A percentile compares a stretch with the other conserved stretches of the same genome.
Conservation (phyloP, 2,113 vertebrate genomes). For the Ramphastos sulfuratus region DNA sequence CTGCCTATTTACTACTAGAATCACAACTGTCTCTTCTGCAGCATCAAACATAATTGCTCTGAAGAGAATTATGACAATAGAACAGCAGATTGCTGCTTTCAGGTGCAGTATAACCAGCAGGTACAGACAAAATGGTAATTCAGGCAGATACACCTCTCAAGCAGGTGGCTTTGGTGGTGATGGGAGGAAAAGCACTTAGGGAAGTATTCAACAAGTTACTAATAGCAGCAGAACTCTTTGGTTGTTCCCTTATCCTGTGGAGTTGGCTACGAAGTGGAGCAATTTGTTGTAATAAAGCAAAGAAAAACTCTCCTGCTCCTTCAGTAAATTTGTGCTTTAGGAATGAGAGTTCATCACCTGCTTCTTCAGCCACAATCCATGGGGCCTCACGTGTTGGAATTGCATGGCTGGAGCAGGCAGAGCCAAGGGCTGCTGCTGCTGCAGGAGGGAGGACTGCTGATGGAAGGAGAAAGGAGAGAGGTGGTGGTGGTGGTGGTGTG, state of each 20-base stretch:
- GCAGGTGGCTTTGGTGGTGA: background rate
- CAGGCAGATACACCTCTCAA: background rate
- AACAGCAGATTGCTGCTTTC: background rate
- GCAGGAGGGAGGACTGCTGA: background rate
- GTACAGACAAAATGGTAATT: background rate
- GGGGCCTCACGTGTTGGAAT: background rate
- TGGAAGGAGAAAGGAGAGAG: background rate
- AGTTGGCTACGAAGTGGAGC: background rate
- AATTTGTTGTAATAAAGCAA: background rate
- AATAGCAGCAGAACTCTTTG: background rate
- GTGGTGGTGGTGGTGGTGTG: background rate
- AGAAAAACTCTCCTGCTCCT: background rate
- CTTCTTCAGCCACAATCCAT: rapidly evolving
- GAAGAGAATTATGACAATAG: background rate
- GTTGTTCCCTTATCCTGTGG: background rate
- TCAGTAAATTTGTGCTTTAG: background rate
- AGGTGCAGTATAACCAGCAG: background rate
- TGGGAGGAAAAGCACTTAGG: background rate
- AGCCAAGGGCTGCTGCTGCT: background rate
- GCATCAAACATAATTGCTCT: background rate
- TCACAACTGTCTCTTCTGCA: background rate
- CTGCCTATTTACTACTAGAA: background rate
- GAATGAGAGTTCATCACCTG: background rate
- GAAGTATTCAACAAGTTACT: background rate
- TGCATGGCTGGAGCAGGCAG: background rate